Base-by-base conservation (phyloP, 2,113 vertebrate species). In the Sorex araneus region DNA sequence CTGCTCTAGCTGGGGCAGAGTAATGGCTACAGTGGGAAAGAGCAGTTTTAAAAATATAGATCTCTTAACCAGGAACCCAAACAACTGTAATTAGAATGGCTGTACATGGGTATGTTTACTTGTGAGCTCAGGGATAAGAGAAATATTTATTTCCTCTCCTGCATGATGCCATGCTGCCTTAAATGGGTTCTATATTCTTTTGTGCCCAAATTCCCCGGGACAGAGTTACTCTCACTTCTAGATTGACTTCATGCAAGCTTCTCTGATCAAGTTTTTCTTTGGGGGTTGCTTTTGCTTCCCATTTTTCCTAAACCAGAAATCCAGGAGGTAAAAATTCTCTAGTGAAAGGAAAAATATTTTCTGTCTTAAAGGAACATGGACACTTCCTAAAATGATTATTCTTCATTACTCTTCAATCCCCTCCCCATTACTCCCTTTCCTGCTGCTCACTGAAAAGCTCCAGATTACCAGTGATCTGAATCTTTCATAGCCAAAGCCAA, bases 31-130 rank as follows among this genome's bases (percentile, higher is more conserved):
- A 64, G 86, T 92, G 69, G 79, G 34, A 25, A 89, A 92, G 3
- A 80, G 23, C 64, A 23, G 18, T 34, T 92, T 93, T 54, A 18
- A 75, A 92, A 95, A 89, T 92, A n/a, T 8, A 63, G 1, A 85
- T 81, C n/a, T 88, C 28, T 92, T 84, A 96, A 89, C 79, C 77
- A 89, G 43, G 71, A 94, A 89, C 6, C 27, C 54, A 92, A 92
- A 89, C 76, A 54, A 70, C 79, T 90, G 63, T 63, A 43, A 95
- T 92, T 60, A 95, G 71, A 75, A 23, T 21, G 2, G 57, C 75
- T 88, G 47, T 81, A 12, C 50, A 28, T 54, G 5, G 23, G 23
- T 54, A 30, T 85, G 64, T 69, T 88, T 43, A 77, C 30, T 93
- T 77, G 89, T 34, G 34, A 84, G 63, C 83, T 16, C 54, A 45